Evolutionary conservation across 2,113 vertebrate genomes (phyloP), one percentile per base, ranked within the genome.

Genomic region (Polypterus bichir): DNA sequence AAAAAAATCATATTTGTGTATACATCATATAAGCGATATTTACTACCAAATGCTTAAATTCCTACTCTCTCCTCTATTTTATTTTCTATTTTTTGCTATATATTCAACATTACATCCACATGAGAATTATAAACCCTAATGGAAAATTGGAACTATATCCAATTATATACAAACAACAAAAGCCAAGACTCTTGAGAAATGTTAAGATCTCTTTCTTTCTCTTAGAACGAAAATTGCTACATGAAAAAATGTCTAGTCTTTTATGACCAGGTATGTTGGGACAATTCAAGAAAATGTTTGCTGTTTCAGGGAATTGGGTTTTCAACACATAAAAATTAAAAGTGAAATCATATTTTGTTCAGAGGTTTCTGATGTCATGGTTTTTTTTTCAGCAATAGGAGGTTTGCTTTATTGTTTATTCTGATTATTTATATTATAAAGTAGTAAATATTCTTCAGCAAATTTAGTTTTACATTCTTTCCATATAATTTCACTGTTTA

Each of bases 91-190:
- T 7, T 45, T 3, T 58, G 27, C 8, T 45, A 58, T 58, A 44
- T 45, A 58, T 58, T 58, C 46, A 44, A 45, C 4, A 45, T 44
- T 45, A 58, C 44, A 44, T 45, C 27, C 56, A 58, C 56, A 58
- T 45, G 56, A 58, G 56, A 58, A 44, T 58, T 27, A 58, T 45
- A 58, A 11, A 58, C n/a, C 56, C 46, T 58, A 58, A 58, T 58
- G 56, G 56, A 45, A 58, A 58, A 58, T 4, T 58, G 56, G 46
- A 45, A 58, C 44, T 27, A 58, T 45, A 58, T 5, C 6, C 44
- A 58, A 58, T 58, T 44, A 58, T 27, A 45, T 27, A 45, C 56
- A 58, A 58, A 45, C 56, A 58, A 58, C 27, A 27, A 58, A 58
- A 9, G 56, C 56, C 44, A 44, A 7, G 56, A 27, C 56, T 58